Evolutionary conservation across 1,140 invertebrate genomes (phyloP), one percentile per base, ranked within the genome.

Genomic region (Brachionus koreanus): DNA sequence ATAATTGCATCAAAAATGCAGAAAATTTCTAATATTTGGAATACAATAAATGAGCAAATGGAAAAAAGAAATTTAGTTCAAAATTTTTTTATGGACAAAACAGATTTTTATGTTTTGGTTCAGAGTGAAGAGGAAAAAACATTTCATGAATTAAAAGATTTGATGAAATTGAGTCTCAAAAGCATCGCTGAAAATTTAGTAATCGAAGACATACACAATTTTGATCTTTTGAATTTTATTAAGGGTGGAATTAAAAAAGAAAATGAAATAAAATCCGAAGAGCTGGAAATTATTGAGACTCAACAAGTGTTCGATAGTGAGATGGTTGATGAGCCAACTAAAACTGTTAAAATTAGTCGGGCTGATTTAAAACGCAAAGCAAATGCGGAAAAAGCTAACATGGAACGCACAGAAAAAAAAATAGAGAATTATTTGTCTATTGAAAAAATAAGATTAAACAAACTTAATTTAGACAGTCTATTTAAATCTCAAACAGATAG

Each of bases 401-500:
- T 39, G 33, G 16, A 7, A 6, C 6, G 13, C 12, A 16, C 5
- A 0, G 37, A 37, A 16, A 19, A 46, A 25, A 43, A 49, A 35
- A 25, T 10, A 74, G 69, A 46, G 13, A 19, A 46, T 10, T 12
- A 46, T 13, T 46, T 74, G 7, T 25, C 39, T 13, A 74, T 74
- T 46, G 69, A 74, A 74, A 43, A 74, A 25, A 43, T 74, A 9
- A 74, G 19, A 74, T 46, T 74, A 39, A 25, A 74, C 23, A 19
- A 74, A 12, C 6, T 74, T 43, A 13, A 74, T 46, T 46, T 74
- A 46, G 19, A 46, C 12, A 39, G 46, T 46, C 33, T 74, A 74
- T 46, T 74, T 25, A 74, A 46, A 74, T 74, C 69, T 19, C 39
- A 74, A 74, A 74, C 69, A 46, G 69, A 74, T 46, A 74, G 25